Evolutionary conservation across 2,888 invertebrate genomes (phyloP), one percentile per base, ranked within the genome.

Genomic region (Sinhomidia bicolor): DNA sequence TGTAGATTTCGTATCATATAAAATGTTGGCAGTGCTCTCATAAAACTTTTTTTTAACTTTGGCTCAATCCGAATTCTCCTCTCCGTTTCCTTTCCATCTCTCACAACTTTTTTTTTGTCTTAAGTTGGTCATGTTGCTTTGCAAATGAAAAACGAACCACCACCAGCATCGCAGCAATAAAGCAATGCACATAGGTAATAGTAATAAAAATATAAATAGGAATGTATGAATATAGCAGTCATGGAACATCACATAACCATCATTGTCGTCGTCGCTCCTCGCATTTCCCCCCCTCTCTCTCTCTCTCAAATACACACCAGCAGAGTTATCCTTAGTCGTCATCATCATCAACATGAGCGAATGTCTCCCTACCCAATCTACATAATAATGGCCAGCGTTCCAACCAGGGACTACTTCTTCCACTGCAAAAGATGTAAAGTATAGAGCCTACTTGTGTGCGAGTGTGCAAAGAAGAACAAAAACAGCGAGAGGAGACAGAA

Each of bases 301-400:
- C 74, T 51, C 51, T 4, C 17, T 71, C 71, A 41, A n/a, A 1
- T 2, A 5, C 1, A 14, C 44, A 29, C 14, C 47, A 26, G 29
- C 14, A 5, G 74, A 47, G n/a, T 44, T 12, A 44, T 71, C 71
- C 17, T 32, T 3, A n/a, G 10, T 36, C 36, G 23, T 17, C 41
- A 41, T 14, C 17, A 7, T 36, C 36, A 12, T 17, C 41, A 41
- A 2, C 17, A 6, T 44, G 44, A 44, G 57, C 74, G 83, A 74
- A 74, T 84, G 83, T 84, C 44, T 71, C 65, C 81, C 62, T 62
- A 20, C 81, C 60, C 74, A 84, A 84, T 84, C 83, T 84, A 71
- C 83, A 84, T 84, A 84, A 57, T 84, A 84, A 84, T 84, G 41
- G 82, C 51, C 47, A 26, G 47, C 71, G 65, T 57, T 60, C 23